Evolutionary conservation across 2,888 invertebrate genomes (phyloP), one percentile per base, ranked within the genome.

Genomic region (Bibio marci): DNA sequence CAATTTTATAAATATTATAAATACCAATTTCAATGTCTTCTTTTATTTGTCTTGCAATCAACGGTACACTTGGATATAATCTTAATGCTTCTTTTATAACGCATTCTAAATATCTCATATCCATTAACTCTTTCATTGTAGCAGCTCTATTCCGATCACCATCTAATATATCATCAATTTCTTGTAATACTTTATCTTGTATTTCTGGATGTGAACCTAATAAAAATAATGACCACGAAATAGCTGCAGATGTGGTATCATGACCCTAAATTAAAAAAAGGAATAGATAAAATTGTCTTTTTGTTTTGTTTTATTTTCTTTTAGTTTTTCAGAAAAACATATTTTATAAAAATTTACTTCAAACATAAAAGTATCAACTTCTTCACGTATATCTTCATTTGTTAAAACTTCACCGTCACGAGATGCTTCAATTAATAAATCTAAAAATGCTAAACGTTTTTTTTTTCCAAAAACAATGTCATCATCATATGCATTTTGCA

Each of bases 81-180:
- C 78, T 57, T 37, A 79, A 50, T 0, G 75, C 65, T 52, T 79
- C 79, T 52, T 79, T 79, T 35, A 80, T 73, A 46, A 76, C 77
- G 47, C 70, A 70, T 46, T 79, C 79, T 44, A 79, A 60, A 49
- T 77, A 79, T 41, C 67, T 65, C 71, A 79, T 71, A 40, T 69
- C 65, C 43, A 70, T 56, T n/a, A 79, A 55, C 45, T 73, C 71
- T 31, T 68, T 66, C 55, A 70, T 64, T 4, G 63, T 66, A 2
- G 67, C 65, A 1, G 65, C 52, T 6, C 69, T 62, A 1, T 56
- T 66, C 15, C 49, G 52, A 47, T 59, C 60, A 37, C 57, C 49
- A 5, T 56, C 59, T 40, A 68, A 65, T 44, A 69, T 66, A n/a
- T 54, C 51, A 12, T 63, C 58, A 38, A 67, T 50, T 52, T 71